Conservation (phyloP, 2,113 vertebrate genomes). For the Scomber japonicus region DNA sequence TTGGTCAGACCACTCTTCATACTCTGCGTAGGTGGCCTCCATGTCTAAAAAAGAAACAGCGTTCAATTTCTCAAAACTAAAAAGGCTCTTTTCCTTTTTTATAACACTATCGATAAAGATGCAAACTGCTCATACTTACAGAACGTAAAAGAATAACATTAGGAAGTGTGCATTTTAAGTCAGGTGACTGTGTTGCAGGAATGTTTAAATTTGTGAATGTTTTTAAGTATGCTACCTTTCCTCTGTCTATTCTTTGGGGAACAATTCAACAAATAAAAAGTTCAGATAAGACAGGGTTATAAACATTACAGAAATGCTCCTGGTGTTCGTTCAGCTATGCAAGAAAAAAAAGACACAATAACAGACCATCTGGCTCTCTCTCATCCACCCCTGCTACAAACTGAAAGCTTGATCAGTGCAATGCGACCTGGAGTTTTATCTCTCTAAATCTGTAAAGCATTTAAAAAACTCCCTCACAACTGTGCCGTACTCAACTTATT, state of each 20-base stretch:
- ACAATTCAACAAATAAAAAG: background rate
- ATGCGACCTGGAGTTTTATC: background rate
- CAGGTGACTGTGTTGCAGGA: too few relatives aligned
- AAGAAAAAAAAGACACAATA: constrained; percentile 16
- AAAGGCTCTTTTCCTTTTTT: background rate
- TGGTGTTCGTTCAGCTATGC: constrained; percentile 11
- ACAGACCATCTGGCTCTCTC: constrained; percentile 55
- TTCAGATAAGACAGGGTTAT: background rate
- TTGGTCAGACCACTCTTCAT: constrained; percentile 94
- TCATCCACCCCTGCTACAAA: too few relatives aligned
- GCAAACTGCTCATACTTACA: background rate
- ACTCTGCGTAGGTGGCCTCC: constrained; percentile 93
- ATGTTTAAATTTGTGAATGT: background rate
- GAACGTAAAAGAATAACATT: background rate
- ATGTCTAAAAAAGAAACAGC: constrained; percentile 87
- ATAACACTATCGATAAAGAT: background rate
- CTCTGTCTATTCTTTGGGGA: background rate
- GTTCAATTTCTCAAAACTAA: background rate
- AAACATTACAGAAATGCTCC: constrained; percentile 13
- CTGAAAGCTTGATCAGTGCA: too few relatives aligned
- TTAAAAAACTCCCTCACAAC: background rate
- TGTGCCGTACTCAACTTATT: background rate
- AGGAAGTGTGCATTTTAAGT: too few relatives aligned
- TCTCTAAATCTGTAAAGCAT: constrained; percentile 17
- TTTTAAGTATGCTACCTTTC: background rate